Conservation (phyloP, 2,113 vertebrate genomes). For the Lutjanus erythropterus region DNA sequence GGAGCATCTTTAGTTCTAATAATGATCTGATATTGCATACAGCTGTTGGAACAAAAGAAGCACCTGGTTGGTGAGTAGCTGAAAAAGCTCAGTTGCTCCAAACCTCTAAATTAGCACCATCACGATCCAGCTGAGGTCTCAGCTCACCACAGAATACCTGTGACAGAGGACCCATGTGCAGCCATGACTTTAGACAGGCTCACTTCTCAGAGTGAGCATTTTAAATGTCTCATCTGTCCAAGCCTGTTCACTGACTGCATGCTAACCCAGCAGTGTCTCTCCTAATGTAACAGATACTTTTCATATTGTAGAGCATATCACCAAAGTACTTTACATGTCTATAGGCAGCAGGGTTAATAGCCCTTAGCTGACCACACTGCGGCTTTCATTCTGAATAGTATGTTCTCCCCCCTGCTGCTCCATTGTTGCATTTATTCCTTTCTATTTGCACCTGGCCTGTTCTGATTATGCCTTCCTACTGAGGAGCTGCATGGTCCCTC, state of each 20-base stretch:
- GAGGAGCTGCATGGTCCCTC: not conserved
- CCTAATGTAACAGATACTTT: not conserved
- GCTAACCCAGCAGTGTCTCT: not conserved
- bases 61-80: not conserved
- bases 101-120: not conserved
- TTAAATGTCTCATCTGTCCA: not conserved
- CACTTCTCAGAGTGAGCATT: not conserved
- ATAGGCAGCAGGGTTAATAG: not conserved
- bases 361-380: not conserved
- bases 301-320: not conserved
- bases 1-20: no score
- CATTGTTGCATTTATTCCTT: not conserved
- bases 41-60: no score
- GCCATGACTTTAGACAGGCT: not conserved
- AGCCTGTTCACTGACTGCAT: not conserved
- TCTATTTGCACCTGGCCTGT: conserved; percentile 3
- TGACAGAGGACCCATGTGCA: not conserved
- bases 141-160: not conserved
- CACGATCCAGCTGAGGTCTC: not conserved
- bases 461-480: conserved; percentile 12
- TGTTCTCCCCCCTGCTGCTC: not conserved
- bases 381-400: not conserved
- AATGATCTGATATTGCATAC: not conserved
- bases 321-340: no score
- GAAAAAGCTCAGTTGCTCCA: not conserved